Percentiles rank a stretch among this genome's conserved stretches.
phyloP scores from a whole-genome alignment of 1,140 invertebrate species.

The Argopecten irradians region DNA sequence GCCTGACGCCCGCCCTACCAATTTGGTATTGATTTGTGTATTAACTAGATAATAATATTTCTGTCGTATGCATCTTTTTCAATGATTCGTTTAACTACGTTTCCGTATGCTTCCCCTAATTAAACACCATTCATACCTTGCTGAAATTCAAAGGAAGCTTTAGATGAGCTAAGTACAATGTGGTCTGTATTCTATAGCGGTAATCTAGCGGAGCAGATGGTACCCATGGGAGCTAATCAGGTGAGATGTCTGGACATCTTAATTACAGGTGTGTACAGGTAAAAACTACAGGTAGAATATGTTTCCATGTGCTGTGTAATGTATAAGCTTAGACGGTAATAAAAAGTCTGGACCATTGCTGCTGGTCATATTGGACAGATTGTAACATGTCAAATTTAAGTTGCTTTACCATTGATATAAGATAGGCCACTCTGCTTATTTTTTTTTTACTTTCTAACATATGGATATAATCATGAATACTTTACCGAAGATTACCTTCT shows the following conservation, averaged over 20 bases:
- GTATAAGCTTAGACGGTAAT: too few relatives aligned
- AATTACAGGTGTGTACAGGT: neutral
- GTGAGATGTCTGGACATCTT: neutral
- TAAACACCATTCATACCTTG: neutral
- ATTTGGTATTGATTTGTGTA: neutral
- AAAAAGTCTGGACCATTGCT: too few relatives aligned
- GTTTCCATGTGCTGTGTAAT: too few relatives aligned
- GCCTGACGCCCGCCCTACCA: neutral
- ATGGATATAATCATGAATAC: too few relatives aligned
- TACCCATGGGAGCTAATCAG: neutral
- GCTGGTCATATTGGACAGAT: neutral
- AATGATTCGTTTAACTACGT: neutral
- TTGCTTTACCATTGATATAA: too few relatives aligned
- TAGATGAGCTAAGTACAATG: neutral
- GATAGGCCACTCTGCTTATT: too few relatives aligned
- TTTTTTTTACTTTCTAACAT: too few relatives aligned
- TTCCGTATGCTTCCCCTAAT: neutral
- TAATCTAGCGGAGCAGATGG: neutral
- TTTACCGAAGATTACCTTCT: too few relatives aligned
- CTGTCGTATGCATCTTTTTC: slow-evolving; percentile 14
- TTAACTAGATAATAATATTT: slow-evolving; percentile 19
- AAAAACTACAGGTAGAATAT: neutral
- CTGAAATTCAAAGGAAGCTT: neutral
- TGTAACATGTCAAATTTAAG: neutral
- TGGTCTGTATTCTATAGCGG: neutral